Evolutionary conservation across 1,140 invertebrate species (phyloP).

Genomic region (Trichoplusia ni): DNA sequence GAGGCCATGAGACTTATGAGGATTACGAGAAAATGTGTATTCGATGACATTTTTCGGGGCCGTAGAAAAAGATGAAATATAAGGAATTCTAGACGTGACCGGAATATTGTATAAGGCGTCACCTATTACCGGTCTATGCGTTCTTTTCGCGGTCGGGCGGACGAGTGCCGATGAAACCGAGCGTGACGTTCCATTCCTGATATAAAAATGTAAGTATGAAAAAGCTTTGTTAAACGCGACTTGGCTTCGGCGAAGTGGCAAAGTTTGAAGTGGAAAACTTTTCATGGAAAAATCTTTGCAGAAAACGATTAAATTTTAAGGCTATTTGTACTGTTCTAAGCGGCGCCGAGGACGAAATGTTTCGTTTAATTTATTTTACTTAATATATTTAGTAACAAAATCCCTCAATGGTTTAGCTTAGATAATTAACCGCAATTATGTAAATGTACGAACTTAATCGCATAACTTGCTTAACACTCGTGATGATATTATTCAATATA

Average conservation of each 20-base stretch:
- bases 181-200: constrained; percentile 77
- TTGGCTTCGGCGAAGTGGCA: constrained; percentile 76
- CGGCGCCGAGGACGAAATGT: constrained; percentile 48
- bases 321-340: constrained; percentile 72
- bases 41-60: constrained; percentile 81
- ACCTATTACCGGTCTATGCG: constrained; percentile 78
- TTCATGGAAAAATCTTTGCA: constrained; percentile 78
- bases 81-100: constrained; percentile 80
- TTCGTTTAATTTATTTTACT: constrained; percentile 35
- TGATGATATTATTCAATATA: constrained; percentile 42
- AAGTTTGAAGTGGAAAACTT: constrained; percentile 81
- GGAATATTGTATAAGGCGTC: constrained; percentile 69
- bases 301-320: constrained; percentile 78
- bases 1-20: constrained; percentile 78
- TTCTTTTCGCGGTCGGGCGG: constrained; percentile 75
- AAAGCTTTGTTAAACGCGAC: constrained; percentile 80
- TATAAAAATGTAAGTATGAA: constrained; percentile 81
- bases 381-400: constrained; percentile 31
- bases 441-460: constrained; percentile 35
- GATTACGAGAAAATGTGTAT: constrained; percentile 81
- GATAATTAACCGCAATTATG: constrained; percentile 29
- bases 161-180: constrained; percentile 72
- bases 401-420: constrained; percentile 4
- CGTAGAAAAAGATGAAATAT: constrained; percentile 81
- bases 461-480: constrained; percentile 39